Evolutionary conservation across 1,140 invertebrate species (phyloP).

Genomic region (Xylocopa sonorina): DNA sequence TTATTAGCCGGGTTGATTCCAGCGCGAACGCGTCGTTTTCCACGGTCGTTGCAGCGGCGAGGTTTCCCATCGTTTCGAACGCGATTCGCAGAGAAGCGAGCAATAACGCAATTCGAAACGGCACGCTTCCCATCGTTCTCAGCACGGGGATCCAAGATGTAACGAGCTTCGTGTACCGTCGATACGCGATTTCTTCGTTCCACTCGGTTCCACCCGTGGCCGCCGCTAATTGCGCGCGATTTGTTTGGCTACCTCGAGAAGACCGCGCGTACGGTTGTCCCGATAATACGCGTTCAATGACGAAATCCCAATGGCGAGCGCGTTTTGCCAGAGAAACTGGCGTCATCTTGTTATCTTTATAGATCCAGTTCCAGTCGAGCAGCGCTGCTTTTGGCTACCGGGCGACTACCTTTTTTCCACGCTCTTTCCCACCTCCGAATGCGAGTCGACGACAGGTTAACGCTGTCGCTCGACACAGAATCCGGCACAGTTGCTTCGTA

Average conservation of each 20-base stretch:
- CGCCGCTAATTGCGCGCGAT: slow-evolving; percentile 54
- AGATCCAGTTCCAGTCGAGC: slow-evolving; percentile 38
- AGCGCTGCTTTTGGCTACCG: slow-evolving; percentile 31
- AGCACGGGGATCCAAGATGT: no score
- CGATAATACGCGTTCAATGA: neutral
- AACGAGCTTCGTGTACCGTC: slow-evolving; percentile 4
- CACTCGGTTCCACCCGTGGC: slow-evolving; percentile 6
- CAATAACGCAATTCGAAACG: no score
- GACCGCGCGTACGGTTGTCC: neutral
- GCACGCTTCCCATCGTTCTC: no score
- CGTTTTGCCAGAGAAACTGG: neutral
- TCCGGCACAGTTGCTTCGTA: no score
- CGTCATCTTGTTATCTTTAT: slow-evolving; percentile 47
- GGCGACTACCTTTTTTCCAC: neutral
- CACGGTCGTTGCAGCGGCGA: neutral
- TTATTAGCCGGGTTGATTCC: neutral
- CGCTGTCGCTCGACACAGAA: no score
- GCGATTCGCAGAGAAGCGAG: no score
- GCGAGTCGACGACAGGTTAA: neutral
- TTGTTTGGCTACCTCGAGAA: slow-evolving; percentile 51
- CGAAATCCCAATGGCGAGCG: slow-evolving; percentile 24
- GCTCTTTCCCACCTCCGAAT: neutral
- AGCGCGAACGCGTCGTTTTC: neutral
- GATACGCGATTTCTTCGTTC: slow-evolving; percentile 12
- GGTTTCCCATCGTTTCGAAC: slow-evolving; percentile 18